Percentiles rank a stretch among this genome's conserved stretches.
Evolutionary conservation across 2,888 invertebrate species (phyloP).

Genomic region (Himalopsyche tibetana): DNA sequence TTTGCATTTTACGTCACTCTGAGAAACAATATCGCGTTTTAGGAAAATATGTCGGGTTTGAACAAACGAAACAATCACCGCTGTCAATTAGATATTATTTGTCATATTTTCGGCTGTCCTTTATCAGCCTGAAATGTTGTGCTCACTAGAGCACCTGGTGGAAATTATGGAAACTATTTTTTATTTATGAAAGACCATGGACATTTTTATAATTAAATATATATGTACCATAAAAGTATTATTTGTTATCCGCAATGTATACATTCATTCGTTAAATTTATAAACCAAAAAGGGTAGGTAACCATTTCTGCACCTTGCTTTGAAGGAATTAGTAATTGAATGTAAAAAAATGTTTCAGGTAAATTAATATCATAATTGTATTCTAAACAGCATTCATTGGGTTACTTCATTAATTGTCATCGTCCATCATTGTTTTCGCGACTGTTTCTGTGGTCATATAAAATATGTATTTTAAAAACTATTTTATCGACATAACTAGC

Average conservation of each 20-base stretch:
- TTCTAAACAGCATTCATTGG: too few relatives aligned
- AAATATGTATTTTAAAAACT: not conserved
- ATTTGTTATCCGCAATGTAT: too few relatives aligned
- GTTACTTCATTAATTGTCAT: too few relatives aligned
- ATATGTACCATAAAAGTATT: not conserved
- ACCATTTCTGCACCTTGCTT: not conserved
- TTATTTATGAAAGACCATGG: not conserved
- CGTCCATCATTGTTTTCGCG: too few relatives aligned
- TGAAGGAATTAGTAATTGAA: not conserved
- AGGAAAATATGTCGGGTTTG: conserved; percentile 13
- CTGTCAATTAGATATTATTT: conserved; percentile 49
- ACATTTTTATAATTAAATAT: not conserved
- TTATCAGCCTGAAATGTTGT: conserved; percentile 50
- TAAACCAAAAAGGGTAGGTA: too few relatives aligned
- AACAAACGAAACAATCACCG: conserved; percentile 38
- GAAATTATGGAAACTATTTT: not conserved
- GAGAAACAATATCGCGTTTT: not conserved
- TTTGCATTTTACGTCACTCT: conserved; percentile 17
- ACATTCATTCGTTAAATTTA: too few relatives aligned
- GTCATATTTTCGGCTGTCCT: conserved; percentile 54
- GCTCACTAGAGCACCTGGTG: not conserved
- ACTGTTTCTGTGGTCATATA: too few relatives aligned
- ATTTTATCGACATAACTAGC: not conserved
- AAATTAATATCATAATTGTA: too few relatives aligned
- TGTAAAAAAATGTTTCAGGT: too few relatives aligned